Conservation (phyloP, 2,113 vertebrate species). For the Bos indicus region DNA sequence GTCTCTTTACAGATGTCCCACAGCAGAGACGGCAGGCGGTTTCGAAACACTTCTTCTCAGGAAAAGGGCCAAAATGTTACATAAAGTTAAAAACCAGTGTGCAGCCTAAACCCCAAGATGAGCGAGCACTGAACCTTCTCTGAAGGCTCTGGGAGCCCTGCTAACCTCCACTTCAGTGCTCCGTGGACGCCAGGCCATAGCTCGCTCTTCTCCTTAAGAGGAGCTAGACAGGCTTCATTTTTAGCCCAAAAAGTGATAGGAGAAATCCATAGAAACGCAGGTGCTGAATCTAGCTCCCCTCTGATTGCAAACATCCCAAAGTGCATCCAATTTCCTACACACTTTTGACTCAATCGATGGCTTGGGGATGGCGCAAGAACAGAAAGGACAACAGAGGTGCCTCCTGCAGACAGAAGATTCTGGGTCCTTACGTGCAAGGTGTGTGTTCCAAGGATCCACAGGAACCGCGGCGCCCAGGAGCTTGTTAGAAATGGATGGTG, state of each 20-base stretch:
- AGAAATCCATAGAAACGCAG: background rate
- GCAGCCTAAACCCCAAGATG: background rate
- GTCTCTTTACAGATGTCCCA: constrained; percentile 42
- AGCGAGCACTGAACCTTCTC: background rate
- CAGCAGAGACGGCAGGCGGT: constrained; percentile 5
- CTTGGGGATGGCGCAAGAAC: background rate
- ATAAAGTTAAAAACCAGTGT: constrained; percentile 10
- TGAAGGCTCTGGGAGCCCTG: background rate
- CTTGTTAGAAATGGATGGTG: background rate
- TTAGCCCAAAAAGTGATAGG: background rate
- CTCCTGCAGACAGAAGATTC: background rate
- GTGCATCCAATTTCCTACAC: background rate
- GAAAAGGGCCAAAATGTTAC: constrained; percentile 37
- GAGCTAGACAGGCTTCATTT: too few species aligned
- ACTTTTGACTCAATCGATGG: background rate
- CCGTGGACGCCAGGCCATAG: background rate
- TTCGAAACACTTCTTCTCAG: constrained; percentile 42
- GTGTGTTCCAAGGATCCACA: background rate
- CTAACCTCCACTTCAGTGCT: rapidly evolving
- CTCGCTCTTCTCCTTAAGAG: background rate
- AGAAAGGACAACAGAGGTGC: background rate
- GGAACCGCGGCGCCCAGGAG: background rate
- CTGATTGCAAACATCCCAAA: background rate
- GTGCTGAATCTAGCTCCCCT: background rate
- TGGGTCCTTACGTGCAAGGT: background rate